Base-by-base conservation (phyloP, 2,797 vertebrate genomes). In the Myotis myotis region DNA sequence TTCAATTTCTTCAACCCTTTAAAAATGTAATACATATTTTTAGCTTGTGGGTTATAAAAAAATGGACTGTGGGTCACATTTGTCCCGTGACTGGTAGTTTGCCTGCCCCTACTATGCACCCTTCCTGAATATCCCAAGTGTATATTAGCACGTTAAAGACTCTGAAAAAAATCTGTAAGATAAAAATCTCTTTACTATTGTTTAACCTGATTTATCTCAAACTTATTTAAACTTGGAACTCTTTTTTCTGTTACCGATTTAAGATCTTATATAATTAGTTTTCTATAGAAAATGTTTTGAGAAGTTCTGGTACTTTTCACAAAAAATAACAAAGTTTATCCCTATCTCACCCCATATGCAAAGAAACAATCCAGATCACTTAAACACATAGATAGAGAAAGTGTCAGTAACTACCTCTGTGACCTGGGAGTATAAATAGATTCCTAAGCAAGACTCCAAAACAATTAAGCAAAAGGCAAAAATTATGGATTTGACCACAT, bases 271-370 rank as follows among this genome's bases (percentile, higher is more conserved):
- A 5, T 87, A 57, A 28, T 87, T 76, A 89, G 20, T 80, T 78
- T 93, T 66, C 16, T 64, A 23, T 60, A 62, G 47, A 92, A 96
- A 93, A 80, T 44, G n/a, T 19, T 81, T 53, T n/a, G 44, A 81
- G n/a, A 60, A 75, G 89, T 70, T 89, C 44, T 94, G 41, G 22
- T 11, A n/a, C 87, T 93, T 93, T 84, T 75, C 25, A 76, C 22
- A 87, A 15, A 90, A 33, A 87, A 95, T 66, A 86, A 93, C 68
- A 66, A 79, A 70, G 8, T 76, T 86, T 49, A 87, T 84, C 47
- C 38, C 28, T 80, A 66, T 3, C 20, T 74, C 8, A 47, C 28
- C 12, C 53, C 20, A 75, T 51, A 33, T 23, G 33, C 38, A 80
- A 76, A 89, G 78, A 91, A 95, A 81, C 16, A 64, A 23, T 92